A percentile compares a stretch with the other conserved stretches of the same genome.
Conservation (phyloP, 2,888 invertebrate genomes). For the Podabrus alpinus region DNA sequence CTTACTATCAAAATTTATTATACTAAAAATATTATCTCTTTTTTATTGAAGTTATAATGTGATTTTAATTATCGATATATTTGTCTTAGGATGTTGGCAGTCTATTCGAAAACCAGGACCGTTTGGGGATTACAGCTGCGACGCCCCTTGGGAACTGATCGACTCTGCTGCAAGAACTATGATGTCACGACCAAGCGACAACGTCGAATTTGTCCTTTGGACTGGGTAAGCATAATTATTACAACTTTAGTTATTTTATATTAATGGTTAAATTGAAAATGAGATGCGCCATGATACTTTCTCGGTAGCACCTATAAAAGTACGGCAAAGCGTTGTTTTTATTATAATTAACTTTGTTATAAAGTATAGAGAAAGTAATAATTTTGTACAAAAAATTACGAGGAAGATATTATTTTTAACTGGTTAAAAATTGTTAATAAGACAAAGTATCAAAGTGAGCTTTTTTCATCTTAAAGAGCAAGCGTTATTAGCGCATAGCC, state of each 20-base stretch:
- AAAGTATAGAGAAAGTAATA: neutral
- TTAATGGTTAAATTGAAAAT: neutral
- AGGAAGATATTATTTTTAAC: neutral
- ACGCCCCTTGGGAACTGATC: slow-evolving; percentile 86
- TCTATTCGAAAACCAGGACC: slow-evolving; percentile 67
- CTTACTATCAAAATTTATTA: too few species aligned
- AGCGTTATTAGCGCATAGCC: neutral
- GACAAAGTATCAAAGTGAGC: neutral
- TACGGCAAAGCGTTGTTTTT: neutral
- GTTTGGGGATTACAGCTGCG: slow-evolving; percentile 82
- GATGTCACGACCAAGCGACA: slow-evolving; percentile 81
- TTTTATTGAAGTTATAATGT: too few species aligned
- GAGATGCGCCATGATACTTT: neutral
- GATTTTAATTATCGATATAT: slow-evolving; percentile 10
- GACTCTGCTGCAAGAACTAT: slow-evolving; percentile 87
- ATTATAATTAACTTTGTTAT: neutral
- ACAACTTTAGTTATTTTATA: neutral
- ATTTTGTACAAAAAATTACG: neutral
- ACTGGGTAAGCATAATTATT: slow-evolving; percentile 75
- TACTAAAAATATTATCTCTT: too few species aligned
- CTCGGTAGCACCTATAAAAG: neutral
- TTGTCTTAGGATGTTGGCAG: slow-evolving; percentile 50
- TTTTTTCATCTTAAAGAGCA: neutral
- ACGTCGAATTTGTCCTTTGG: slow-evolving; percentile 92
- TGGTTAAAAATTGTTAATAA: neutral